phyloP scores from a whole-genome alignment of 2,888 invertebrate species.

The Conops quadrifasciatus region DNA sequence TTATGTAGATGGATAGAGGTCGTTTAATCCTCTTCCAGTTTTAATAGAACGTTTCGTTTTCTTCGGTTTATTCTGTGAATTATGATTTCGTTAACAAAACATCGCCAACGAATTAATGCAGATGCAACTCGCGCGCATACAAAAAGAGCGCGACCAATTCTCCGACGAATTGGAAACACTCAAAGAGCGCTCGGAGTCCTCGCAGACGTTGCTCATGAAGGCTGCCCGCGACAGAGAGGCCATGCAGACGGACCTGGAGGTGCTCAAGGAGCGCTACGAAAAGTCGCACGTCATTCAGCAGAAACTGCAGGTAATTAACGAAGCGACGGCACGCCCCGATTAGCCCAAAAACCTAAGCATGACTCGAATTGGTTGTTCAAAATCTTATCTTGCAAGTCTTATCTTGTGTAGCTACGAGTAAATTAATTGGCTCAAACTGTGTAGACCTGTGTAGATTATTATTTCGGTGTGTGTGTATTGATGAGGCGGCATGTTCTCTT shows the following conservation, averaged over 20 bases:
- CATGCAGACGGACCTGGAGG: conserved; percentile 84
- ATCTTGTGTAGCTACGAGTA: too few relatives aligned
- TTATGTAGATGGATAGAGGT: background rate
- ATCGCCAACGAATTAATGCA: conserved; percentile 61
- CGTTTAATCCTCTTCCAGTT: conserved; percentile 39
- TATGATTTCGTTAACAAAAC: conserved; percentile 42
- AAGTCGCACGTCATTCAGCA: conserved; percentile 85
- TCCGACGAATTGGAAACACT: conserved; percentile 83
- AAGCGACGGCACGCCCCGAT: background rate
- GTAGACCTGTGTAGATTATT: background rate
- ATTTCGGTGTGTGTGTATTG: too few relatives aligned
- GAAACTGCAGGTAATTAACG: conserved; percentile 76
- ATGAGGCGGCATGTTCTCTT: conserved; percentile 37
- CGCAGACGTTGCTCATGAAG: conserved; percentile 82
- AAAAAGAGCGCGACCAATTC: conserved; percentile 87
- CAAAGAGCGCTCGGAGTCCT: conserved; percentile 83
- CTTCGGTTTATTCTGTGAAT: conserved; percentile 43
- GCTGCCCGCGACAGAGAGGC: conserved; percentile 86
- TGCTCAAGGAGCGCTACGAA: conserved; percentile 88
- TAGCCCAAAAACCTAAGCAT: conserved; percentile 42
- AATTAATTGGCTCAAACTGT: too few relatives aligned
- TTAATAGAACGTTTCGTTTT: conserved; percentile 12
- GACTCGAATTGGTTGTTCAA: conserved; percentile 54
- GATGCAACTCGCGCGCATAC: conserved; percentile 81
- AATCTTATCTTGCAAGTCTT: too few relatives aligned